phyloP scores from a whole-genome alignment of 2,113 vertebrate species.

The Lontra canadensis region DNA sequence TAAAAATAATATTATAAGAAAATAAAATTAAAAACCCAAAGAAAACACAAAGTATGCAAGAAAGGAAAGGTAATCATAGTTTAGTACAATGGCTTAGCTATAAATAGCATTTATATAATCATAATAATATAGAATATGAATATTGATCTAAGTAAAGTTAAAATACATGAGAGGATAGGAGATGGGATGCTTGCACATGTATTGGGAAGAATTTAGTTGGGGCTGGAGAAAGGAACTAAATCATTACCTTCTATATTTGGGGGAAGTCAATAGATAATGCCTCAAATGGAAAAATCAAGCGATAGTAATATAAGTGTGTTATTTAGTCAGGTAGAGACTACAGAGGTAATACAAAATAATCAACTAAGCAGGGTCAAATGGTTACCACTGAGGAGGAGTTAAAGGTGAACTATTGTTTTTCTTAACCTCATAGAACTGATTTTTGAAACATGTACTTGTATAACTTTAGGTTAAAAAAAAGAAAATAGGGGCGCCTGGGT shows the following conservation, averaged over 20 bases:
- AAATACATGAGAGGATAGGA: background rate
- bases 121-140: background rate
- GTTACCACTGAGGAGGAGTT: background rate
- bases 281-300: conserved; percentile 7
- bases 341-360: conserved; percentile 14
- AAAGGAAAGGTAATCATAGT: conserved; percentile 13
- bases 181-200: background rate
- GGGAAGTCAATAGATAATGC: background rate
- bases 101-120: conserved; percentile 14
- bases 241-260: background rate
- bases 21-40: background rate
- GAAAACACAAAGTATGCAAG: background rate
- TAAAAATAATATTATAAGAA: background rate
- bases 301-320: background rate
- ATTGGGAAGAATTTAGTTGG: background rate
- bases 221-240: background rate
- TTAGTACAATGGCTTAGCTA: background rate
- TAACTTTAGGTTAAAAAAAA: background rate
- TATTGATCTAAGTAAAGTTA: conserved; percentile 1
- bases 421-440: conserved; percentile 5
- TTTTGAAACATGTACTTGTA: conserved; percentile 3
- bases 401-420: background rate
- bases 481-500: too few species aligned
- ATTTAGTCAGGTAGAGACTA: background rate
- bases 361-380: background rate